Percentiles rank a stretch among this genome's conserved stretches.
Conservation (phyloP, 2,797 vertebrate species). For the Amphiprion clarkii region DNA sequence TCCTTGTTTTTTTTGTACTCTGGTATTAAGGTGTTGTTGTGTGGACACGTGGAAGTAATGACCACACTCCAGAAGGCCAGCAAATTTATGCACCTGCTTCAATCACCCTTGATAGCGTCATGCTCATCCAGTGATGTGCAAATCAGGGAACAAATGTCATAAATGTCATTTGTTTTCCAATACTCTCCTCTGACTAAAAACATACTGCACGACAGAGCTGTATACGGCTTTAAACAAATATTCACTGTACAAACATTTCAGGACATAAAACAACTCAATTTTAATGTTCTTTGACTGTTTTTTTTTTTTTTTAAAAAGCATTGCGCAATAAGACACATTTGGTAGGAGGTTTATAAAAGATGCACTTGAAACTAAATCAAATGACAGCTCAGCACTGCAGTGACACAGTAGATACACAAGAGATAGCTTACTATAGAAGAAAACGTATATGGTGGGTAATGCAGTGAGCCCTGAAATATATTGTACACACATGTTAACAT, state of each 20-base stretch:
- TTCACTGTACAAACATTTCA: slow-evolving; percentile 37
- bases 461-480: slow-evolving; percentile 41
- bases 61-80: slow-evolving; percentile 28
- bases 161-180: slow-evolving; percentile 34
- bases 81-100: not conserved
- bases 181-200: slow-evolving; percentile 18
- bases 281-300: slow-evolving; percentile 11
- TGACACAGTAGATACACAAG: slow-evolving; percentile 48
- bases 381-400: slow-evolving; percentile 48
- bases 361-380: slow-evolving; percentile 52
- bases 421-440: slow-evolving; percentile 12
- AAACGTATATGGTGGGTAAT: slow-evolving; percentile 21
- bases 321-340: slow-evolving; percentile 78
- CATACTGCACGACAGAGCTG: slow-evolving; percentile 7
- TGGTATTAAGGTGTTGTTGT: not conserved
- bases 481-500: slow-evolving; percentile 29
- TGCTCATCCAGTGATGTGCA: slow-evolving; percentile 24
- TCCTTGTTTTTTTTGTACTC: not conserved
- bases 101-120: slow-evolving; percentile 4
- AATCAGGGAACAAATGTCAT: slow-evolving; percentile 12
- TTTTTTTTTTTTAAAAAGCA: slow-evolving; percentile 25
- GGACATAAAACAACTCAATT: slow-evolving; percentile 1
- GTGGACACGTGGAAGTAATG: slow-evolving; percentile 11
- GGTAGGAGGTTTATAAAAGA: slow-evolving; percentile 64
- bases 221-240: slow-evolving; percentile 46